These are phyloP conservation scores for Sula dactylatra DNA, from an alignment of 2,113 vertebrate species.

Conservation along the genomic window DNA sequence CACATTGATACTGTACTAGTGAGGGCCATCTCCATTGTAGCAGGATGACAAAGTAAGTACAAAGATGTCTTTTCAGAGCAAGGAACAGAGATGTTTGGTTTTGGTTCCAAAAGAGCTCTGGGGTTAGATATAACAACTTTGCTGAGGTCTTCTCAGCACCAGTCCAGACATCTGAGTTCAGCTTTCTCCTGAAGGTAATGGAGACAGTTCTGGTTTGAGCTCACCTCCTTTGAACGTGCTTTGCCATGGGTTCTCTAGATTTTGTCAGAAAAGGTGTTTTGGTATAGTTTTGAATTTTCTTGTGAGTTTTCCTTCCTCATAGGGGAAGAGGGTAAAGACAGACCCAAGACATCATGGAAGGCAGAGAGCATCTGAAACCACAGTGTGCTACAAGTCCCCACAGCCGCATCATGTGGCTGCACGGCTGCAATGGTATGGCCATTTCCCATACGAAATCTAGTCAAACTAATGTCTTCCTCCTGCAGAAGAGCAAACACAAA, in stretches of 20 bases:
- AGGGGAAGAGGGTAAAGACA: background rate
- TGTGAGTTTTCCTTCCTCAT: background rate
- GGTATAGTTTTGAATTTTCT: background rate
- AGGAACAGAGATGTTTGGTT: background rate
- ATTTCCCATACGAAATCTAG: background rate
- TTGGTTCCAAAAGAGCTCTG: background rate
- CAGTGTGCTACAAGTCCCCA: background rate
- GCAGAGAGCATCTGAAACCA: background rate
- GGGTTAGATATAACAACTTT: background rate
- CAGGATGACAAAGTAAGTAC: background rate
- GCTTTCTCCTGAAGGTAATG: background rate
- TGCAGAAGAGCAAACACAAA: constrained; percentile 18
- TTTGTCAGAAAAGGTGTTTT: background rate
- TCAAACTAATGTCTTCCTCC: background rate
- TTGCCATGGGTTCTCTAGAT: background rate
- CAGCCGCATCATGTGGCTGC: background rate
- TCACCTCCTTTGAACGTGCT: background rate
- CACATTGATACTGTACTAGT: no score
- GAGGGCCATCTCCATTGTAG: background rate
- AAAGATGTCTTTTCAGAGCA: background rate
- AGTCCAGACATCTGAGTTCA: background rate
- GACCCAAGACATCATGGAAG: background rate
- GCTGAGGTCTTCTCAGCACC: background rate
- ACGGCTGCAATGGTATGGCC: background rate
- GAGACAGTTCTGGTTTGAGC: background rate